Percentiles rank a stretch among this genome's conserved stretches.
These are phyloP conservation scores for Biston betularia DNA, from an alignment of 2,888 invertebrate genomes.

Conservation along the genomic window DNA sequence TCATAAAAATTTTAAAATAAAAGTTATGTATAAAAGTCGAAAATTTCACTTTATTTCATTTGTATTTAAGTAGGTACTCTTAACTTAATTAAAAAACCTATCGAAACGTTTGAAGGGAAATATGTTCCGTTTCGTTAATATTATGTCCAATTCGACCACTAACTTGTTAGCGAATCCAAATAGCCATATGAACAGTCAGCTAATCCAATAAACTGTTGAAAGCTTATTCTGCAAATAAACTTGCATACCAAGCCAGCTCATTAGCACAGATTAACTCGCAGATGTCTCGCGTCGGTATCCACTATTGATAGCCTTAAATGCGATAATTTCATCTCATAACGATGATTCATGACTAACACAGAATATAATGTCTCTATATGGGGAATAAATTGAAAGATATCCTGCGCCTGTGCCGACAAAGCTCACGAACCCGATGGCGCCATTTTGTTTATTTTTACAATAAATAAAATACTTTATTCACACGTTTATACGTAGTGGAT, in stretches of 20 bases:
- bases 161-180: no score
- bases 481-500: constrained; percentile 31
- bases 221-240: constrained; percentile 27
- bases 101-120: no score
- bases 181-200: neutral
- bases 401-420: constrained; percentile 56
- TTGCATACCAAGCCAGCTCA: constrained; percentile 11
- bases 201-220: constrained; percentile 19
- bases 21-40: no score
- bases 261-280: constrained; percentile 29
- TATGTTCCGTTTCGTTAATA: no score
- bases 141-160: no score
- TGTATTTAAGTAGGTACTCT: no score
- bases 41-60: no score
- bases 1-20: no score
- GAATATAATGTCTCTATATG: constrained; percentile 50
- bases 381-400: constrained; percentile 54
- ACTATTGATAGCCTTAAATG: constrained; percentile 41
- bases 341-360: constrained; percentile 51
- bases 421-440: constrained; percentile 47
- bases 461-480: constrained; percentile 45
- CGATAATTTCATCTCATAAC: constrained; percentile 46
- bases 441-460: constrained; percentile 58
- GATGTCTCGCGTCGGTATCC: constrained; percentile 33
- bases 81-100: no score